phyloP scores from a whole-genome alignment of 2,113 vertebrate species.

The Morone saxatilis region DNA sequence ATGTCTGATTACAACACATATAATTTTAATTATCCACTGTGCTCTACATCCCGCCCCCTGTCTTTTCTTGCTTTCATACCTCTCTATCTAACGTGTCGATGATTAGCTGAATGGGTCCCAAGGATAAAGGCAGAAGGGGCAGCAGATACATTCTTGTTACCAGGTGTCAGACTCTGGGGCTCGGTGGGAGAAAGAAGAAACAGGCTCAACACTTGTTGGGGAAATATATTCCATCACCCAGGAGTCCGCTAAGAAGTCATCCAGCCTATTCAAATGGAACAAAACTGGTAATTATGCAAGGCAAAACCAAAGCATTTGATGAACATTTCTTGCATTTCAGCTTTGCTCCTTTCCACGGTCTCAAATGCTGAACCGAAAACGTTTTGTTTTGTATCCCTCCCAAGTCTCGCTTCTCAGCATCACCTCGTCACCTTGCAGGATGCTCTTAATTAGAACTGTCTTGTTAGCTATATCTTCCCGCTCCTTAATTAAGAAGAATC shows the following conservation, averaged over 20 bases:
- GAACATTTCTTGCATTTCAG: slow-evolving; percentile 82
- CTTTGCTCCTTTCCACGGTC: slow-evolving; percentile 52
- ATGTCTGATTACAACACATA: slow-evolving; percentile 43
- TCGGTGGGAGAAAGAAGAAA: slow-evolving; percentile 34
- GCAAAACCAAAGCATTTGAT: slow-evolving; percentile 81
- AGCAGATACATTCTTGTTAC: slow-evolving; percentile 72
- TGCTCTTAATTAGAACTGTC: slow-evolving; percentile 85
- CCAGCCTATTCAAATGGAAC: slow-evolving; percentile 66
- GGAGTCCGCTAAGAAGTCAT: slow-evolving; percentile 76
- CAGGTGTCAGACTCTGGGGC: slow-evolving; percentile 62
- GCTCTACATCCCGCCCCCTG: slow-evolving; percentile 13
- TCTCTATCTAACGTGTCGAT: slow-evolving; percentile 61
- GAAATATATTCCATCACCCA: slow-evolving; percentile 77
- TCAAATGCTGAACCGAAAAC: slow-evolving; percentile 50
- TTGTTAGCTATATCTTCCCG: slow-evolving; percentile 76
- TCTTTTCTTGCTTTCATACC: slow-evolving; percentile 36
- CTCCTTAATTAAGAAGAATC: slow-evolving; percentile 89
- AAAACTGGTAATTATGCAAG: slow-evolving; percentile 79
- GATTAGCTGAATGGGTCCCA: slow-evolving; percentile 66
- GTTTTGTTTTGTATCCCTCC: slow-evolving; percentile 49
- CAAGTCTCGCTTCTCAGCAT: slow-evolving; percentile 2
- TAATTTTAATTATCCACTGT: slow-evolving; percentile 54
- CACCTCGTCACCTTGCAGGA: slow-evolving; percentile 58
- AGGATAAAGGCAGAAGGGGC: slow-evolving; percentile 65
- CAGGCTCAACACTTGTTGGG: slow-evolving; percentile 45